A percentile compares a stretch with the other conserved stretches of the same genome.
Conservation (phyloP, 2,888 invertebrate species). For the Asteroscopus sphinx region DNA sequence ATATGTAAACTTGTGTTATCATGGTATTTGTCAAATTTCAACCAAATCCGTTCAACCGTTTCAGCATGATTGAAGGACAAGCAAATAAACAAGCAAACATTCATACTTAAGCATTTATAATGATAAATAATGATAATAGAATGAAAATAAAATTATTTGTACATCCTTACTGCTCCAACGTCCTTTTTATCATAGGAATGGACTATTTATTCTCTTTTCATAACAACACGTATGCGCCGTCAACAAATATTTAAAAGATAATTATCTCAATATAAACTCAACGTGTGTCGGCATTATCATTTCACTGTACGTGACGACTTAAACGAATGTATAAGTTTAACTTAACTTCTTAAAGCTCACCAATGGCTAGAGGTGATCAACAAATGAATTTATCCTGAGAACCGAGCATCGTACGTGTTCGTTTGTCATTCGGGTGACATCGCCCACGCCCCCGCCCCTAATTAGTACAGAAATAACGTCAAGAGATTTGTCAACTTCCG, state of each 20-base stretch:
- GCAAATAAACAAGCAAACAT: no score
- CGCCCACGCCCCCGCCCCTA: slow-evolving; percentile 82
- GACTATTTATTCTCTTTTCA: slow-evolving; percentile 26
- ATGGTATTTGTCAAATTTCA: no score
- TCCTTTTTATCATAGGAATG: slow-evolving; percentile 29
- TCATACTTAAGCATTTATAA: no score
- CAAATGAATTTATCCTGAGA: slow-evolving; percentile 72
- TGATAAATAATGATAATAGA: no score
- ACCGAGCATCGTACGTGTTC: slow-evolving; percentile 61
- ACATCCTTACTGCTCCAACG: slow-evolving; percentile 10
- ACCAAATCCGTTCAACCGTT: no score
- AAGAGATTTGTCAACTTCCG: slow-evolving; percentile 88
- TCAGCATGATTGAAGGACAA: no score
- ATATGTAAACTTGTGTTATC: no score
- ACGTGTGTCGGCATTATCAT: slow-evolving; percentile 47
- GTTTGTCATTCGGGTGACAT: slow-evolving; percentile 76
- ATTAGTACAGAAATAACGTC: slow-evolving; percentile 89
- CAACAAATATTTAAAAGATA: slow-evolving; percentile 45
- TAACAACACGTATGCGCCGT: slow-evolving; percentile 45
- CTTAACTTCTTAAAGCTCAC: slow-evolving; percentile 53
- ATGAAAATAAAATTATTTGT: slow-evolving; percentile 1
- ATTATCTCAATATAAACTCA: slow-evolving; percentile 53
- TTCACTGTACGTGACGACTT: slow-evolving; percentile 60
- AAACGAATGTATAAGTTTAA: slow-evolving; percentile 59
- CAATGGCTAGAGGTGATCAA: slow-evolving; percentile 59